Evolutionary conservation across 2,797 vertebrate species (phyloP).

Genomic region (Enteromius fasciolatus): DNA sequence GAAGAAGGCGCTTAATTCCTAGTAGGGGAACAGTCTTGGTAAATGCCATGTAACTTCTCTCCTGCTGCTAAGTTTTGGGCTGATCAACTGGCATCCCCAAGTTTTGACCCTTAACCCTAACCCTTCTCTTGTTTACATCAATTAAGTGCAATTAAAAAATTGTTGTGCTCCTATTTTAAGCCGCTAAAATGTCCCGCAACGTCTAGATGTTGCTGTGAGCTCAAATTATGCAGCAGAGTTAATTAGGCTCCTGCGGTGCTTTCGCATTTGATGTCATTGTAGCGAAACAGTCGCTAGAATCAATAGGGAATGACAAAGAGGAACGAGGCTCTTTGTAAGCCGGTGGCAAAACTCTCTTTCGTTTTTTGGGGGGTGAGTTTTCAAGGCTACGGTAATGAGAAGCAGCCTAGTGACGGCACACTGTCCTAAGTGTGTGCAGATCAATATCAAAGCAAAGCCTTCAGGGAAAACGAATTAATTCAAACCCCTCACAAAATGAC

Average conservation of each 20-base stretch:
- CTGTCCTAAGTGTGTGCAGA: slow-evolving; percentile 64
- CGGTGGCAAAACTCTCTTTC: slow-evolving; percentile 32
- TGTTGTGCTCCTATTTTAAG: background rate
- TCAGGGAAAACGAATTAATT: slow-evolving; percentile 63
- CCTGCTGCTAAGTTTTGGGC: background rate
- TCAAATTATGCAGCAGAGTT: slow-evolving; percentile 20
- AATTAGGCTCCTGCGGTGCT: slow-evolving; percentile 41
- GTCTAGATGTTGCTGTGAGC: slow-evolving; percentile 14
- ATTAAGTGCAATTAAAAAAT: background rate
- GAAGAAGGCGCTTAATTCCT: background rate
- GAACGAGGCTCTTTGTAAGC: slow-evolving; percentile 37
- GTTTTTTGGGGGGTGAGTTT: slow-evolving; percentile 43
- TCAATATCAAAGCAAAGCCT: slow-evolving; percentile 79
- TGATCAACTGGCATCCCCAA: background rate
- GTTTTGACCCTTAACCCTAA: background rate
- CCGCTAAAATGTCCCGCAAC: background rate
- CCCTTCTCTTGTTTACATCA: background rate
- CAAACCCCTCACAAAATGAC: slow-evolving; percentile 64
- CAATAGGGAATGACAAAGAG: slow-evolving; percentile 39
- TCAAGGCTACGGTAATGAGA: slow-evolving; percentile 76
- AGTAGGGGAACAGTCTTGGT: background rate
- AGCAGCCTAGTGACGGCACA: slow-evolving; percentile 71
- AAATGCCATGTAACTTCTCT: background rate
- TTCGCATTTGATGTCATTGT: slow-evolving; percentile 41
- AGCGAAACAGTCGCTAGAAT: slow-evolving; percentile 41